Evolutionary conservation across 2,888 invertebrate species (phyloP).

Genomic region (Lymantria monacha): DNA sequence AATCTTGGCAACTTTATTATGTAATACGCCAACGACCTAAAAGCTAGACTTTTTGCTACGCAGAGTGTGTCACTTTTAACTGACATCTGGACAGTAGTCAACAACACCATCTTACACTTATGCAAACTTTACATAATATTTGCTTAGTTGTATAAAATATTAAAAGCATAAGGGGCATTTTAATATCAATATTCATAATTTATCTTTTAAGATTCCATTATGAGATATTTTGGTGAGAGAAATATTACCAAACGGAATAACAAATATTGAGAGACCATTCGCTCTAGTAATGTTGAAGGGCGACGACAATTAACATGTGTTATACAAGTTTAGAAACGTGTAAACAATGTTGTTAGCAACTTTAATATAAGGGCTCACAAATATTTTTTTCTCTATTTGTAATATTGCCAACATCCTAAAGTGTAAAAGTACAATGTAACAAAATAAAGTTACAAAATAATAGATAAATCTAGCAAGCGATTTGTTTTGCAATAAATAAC

Average conservation of each 20-base stretch:
- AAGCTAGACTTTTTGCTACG: constrained; percentile 28
- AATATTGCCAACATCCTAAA: constrained; percentile 30
- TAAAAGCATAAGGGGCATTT: constrained; percentile 28
- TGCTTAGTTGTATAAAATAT: constrained; percentile 23
- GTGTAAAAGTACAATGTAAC: constrained; percentile 26
- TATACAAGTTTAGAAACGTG: constrained; percentile 45
- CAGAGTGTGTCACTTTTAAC: constrained; percentile 26
- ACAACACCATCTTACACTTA: constrained; percentile 32
- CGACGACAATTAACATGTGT: constrained; percentile 50
- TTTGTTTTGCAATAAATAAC: constrained; percentile 46
- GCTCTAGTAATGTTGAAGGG: constrained; percentile 48
- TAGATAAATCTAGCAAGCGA: constrained; percentile 28
- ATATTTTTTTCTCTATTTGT: constrained; percentile 32
- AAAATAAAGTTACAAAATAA: constrained; percentile 46
- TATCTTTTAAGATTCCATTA: constrained; percentile 5
- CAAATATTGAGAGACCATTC: constrained; percentile 36
- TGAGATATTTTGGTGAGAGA: not conserved
- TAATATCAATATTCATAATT: constrained; percentile 26
- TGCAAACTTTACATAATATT: constrained; percentile 39
- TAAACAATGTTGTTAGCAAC: constrained; percentile 58
- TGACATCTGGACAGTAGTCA: constrained; percentile 32
- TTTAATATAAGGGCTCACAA: constrained; percentile 44
- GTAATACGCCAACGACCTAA: constrained; percentile 42
- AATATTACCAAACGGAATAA: constrained; percentile 44
- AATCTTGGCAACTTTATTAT: constrained; percentile 36